These are phyloP conservation scores for Hippocampus comes DNA, from an alignment of 2,113 vertebrate species.

Conservation along the genomic window DNA sequence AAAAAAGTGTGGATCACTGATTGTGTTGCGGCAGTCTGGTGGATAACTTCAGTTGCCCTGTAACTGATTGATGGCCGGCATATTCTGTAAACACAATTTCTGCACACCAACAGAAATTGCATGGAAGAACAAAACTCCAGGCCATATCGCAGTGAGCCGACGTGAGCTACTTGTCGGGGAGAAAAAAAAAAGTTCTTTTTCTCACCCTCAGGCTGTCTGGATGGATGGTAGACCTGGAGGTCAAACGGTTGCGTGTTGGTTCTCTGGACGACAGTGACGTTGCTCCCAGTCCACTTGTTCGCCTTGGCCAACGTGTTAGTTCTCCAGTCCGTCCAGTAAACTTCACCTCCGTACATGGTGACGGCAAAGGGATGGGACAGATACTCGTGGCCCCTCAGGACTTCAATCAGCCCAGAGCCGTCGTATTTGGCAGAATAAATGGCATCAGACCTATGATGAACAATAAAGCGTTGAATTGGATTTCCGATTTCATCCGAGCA, in stretches of 20 bases:
- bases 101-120: too few relatives aligned
- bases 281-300: slow-evolving; percentile 97
- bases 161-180: too few relatives aligned
- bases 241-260: slow-evolving; percentile 97
- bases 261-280: slow-evolving; percentile 92
- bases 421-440: slow-evolving; percentile 96
- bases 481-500: not conserved
- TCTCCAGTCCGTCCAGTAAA: slow-evolving; percentile 98
- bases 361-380: slow-evolving; percentile 93
- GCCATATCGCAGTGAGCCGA: too few relatives aligned
- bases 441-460: slow-evolving; percentile 82
- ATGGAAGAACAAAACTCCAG: too few relatives aligned
- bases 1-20: too few relatives aligned
- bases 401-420: slow-evolving; percentile 93
- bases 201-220: slow-evolving; percentile 91
- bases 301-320: slow-evolving; percentile 96
- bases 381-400: slow-evolving; percentile 92
- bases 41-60: too few relatives aligned
- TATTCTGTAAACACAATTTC: too few relatives aligned
- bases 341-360: slow-evolving; percentile 91
- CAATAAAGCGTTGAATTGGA: not conserved
- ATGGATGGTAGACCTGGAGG: slow-evolving; percentile 95
- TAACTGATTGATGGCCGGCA: too few relatives aligned
- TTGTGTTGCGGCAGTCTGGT: too few relatives aligned
- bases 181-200: not conserved